These are phyloP conservation scores for Diceros bicornis DNA, from an alignment of 2,797 vertebrate species.

Conservation along the genomic window DNA sequence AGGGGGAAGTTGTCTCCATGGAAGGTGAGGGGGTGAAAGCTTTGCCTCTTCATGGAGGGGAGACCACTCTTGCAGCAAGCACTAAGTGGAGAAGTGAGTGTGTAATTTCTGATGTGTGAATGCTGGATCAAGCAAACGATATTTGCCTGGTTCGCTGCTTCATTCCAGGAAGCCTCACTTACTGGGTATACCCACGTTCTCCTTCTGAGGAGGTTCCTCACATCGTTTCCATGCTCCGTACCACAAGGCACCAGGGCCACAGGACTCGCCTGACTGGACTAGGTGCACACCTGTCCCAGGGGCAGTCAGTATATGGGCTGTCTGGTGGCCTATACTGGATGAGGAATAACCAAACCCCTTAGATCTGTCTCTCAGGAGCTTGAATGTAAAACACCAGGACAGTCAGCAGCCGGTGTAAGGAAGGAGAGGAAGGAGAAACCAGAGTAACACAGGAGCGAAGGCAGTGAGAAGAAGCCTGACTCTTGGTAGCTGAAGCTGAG, in stretches of 20 bases:
- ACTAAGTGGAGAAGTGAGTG: neutral
- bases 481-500: neutral
- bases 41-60: neutral
- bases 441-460: neutral
- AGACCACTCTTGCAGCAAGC: neutral
- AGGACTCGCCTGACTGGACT: neutral
- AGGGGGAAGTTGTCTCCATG: too few relatives aligned
- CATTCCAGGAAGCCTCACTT: neutral
- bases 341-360: neutral
- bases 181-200: neutral
- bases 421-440: neutral
- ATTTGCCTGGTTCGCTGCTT: neutral
- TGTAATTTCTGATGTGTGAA: neutral
- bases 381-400: neutral
- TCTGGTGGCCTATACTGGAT: neutral
- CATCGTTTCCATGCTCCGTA: neutral
- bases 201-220: neutral
- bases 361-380: neutral
- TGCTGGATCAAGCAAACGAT: neutral
- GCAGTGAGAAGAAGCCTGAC: neutral
- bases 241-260: neutral
- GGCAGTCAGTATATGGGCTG: neutral
- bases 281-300: neutral
- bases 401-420: neutral
- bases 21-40: neutral